Percentiles rank a stretch among this genome's conserved stretches.
These are phyloP conservation scores for Mystacornis crossleyi DNA, from an alignment of 2,113 vertebrate species.

Conservation along the genomic window DNA sequence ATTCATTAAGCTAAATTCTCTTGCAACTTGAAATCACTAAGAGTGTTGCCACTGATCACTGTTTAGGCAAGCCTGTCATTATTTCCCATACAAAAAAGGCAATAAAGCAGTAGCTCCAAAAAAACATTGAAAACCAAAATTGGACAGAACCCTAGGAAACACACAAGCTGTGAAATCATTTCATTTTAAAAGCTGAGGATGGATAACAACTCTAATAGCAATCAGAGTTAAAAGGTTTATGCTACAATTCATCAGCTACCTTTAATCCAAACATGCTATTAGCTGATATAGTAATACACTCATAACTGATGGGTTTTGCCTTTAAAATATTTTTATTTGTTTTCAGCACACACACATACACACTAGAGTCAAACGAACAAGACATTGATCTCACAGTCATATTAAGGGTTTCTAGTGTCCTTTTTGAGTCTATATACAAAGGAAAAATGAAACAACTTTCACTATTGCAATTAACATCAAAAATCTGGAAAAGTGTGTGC, in stretches of 20 bases:
- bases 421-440: not conserved
- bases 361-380: not conserved
- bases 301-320: not conserved
- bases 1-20: conserved; percentile 42
- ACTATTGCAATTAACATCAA: not conserved
- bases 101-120: not conserved
- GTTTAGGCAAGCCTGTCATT: not conserved
- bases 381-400: not conserved
- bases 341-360: not conserved
- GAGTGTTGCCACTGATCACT: not conserved
- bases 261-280: not conserved
- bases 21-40: conserved; percentile 1
- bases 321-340: not conserved
- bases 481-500: not conserved
- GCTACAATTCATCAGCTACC: not conserved
- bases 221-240: not conserved
- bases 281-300: not conserved
- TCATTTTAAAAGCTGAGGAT: not conserved
- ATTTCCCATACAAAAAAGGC: not conserved
- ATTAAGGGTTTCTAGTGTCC: not conserved
- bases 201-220: not conserved
- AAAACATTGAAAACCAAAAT: not conserved
- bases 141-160: not conserved
- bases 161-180: not conserved
- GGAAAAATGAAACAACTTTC: not conserved